These are phyloP conservation scores for Stigmatopora nigra DNA, from an alignment of 2,113 vertebrate species.

Conservation along the genomic window DNA sequence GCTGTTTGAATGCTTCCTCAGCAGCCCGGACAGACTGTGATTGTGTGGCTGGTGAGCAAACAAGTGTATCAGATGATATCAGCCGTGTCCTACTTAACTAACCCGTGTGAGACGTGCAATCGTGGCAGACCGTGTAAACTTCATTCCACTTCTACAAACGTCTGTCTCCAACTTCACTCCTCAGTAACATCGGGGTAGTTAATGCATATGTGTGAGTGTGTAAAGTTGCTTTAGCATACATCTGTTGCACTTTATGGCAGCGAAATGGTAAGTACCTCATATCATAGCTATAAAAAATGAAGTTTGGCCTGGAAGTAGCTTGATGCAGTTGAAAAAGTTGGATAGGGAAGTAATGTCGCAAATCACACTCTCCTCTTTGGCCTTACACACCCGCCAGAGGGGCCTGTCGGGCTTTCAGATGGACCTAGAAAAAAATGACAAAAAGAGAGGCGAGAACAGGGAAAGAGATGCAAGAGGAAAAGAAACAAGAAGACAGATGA, in stretches of 20 bases:
- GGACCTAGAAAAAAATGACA: slow-evolving; percentile 44
- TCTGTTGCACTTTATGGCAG: slow-evolving; percentile 26
- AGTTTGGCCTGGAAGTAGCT: slow-evolving; percentile 47
- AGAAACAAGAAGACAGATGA: slow-evolving; percentile 46
- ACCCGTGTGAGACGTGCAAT: slow-evolving; percentile 31
- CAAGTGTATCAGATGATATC: slow-evolving; percentile 69
- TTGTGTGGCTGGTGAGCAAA: slow-evolving; percentile 60
- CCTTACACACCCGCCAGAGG: slow-evolving; percentile 32
- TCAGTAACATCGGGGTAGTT: slow-evolving; percentile 12
- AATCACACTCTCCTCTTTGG: slow-evolving; percentile 54
- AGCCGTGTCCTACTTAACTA: slow-evolving; percentile 60
- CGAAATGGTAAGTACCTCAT: slow-evolving; percentile 55
- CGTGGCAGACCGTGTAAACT: slow-evolving; percentile 40
- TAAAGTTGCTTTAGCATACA: slow-evolving; percentile 8
- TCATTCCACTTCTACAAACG: slow-evolving; percentile 24
- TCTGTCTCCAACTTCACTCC: slow-evolving; percentile 30
- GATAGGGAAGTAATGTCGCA: slow-evolving; percentile 57
- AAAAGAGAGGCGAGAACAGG: slow-evolving; percentile 18
- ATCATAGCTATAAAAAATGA: slow-evolving; percentile 57
- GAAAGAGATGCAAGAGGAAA: slow-evolving; percentile 27
- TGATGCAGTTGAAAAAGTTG: slow-evolving; percentile 56
- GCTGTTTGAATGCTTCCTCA: slow-evolving; percentile 62
- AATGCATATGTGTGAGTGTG: slow-evolving; percentile 8
- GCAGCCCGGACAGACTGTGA: slow-evolving; percentile 43
- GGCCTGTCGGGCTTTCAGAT: slow-evolving; percentile 36